phyloP scores from a whole-genome alignment of 2,888 invertebrate genomes.

The Nymphalis urticae region DNA sequence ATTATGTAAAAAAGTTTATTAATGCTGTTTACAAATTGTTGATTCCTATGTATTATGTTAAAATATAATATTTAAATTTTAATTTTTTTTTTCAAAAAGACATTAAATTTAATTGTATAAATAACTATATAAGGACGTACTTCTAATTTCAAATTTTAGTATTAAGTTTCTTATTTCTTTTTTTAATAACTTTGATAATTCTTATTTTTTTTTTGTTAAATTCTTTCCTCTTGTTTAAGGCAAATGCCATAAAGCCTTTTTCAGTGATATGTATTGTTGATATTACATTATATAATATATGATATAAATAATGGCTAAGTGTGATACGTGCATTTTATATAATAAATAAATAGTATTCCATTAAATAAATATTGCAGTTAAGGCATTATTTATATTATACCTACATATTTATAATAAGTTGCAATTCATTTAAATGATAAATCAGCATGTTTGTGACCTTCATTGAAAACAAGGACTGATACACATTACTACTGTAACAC shows the following conservation, averaged over 20 bases:
- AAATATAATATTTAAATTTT: no score
- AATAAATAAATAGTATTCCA: conserved; percentile 5
- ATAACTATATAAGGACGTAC: no score
- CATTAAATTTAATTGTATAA: no score
- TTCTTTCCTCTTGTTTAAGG: no score
- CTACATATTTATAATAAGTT: conserved; percentile 5
- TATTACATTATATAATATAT: background rate
- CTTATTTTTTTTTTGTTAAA: no score
- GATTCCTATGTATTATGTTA: no score
- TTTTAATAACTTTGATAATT: background rate
- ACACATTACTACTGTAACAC: background rate
- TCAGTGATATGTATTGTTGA: no score
- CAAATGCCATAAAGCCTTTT: no score
- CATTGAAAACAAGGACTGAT: conserved; percentile 5
- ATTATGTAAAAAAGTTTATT: no score
- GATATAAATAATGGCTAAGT: conserved; percentile 8
- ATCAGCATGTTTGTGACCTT: background rate
- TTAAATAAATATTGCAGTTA: conserved; percentile 17
- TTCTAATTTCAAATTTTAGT: background rate
- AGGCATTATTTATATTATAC: conserved; percentile 24
- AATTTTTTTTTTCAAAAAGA: no score
- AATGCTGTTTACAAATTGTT: no score
- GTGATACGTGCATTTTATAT: background rate
- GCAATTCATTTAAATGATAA: conserved; percentile 1
- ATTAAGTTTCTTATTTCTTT: background rate